Evolutionary conservation across 2,113 vertebrate species (phyloP).

Genomic region (Sphaerodactylus townsendi): DNA sequence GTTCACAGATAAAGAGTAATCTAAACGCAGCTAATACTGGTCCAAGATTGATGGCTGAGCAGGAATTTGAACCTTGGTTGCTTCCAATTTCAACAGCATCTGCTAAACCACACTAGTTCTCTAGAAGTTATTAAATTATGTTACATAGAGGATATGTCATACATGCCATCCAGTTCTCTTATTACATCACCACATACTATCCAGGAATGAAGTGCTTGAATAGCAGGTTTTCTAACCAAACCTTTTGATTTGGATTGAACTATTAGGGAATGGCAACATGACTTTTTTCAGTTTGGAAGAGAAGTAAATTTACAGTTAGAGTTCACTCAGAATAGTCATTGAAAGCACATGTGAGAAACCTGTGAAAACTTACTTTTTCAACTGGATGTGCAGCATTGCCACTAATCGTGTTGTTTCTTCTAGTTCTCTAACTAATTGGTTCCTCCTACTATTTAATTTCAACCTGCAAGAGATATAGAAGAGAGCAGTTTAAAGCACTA

Average conservation of each 20-base stretch:
- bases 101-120: not conserved
- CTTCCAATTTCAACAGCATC: not conserved
- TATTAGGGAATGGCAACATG: no score
- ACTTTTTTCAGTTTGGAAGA: not conserved
- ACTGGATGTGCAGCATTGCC: slow-evolving; percentile 83
- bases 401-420: slow-evolving; percentile 91
- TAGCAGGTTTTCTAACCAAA: no score
- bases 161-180: no score
- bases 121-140: no score
- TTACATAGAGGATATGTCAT: not conserved
- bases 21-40: not conserved
- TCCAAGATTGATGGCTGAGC: not conserved
- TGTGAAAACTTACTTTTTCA: slow-evolving; percentile 84
- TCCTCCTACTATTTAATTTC: slow-evolving; percentile 90
- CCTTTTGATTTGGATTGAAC: no score
- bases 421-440: slow-evolving; percentile 89
- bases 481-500: slow-evolving; percentile 9
- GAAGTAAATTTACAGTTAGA: no score
- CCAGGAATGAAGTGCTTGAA: no score
- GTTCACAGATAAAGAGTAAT: no score
- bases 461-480: slow-evolving; percentile 72
- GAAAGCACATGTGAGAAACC: not conserved
- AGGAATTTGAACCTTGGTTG: not conserved
- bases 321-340: not conserved
- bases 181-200: no score